Evolutionary conservation across 2,888 invertebrate genomes (phyloP).

Genomic region (Caenorhabditis sp.): DNA sequence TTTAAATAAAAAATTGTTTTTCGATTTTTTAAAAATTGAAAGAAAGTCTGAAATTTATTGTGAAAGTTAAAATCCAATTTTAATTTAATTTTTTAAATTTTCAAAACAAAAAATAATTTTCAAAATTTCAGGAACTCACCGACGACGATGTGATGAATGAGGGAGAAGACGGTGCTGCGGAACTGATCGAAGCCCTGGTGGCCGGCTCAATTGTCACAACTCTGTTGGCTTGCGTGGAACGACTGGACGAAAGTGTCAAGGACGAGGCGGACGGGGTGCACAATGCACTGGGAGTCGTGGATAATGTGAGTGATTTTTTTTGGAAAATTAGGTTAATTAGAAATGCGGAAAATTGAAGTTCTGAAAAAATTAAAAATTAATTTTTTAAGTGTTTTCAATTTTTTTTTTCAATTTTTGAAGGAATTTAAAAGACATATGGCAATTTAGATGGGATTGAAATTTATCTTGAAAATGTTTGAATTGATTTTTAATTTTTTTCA

Average conservation of each 20-base stretch:
- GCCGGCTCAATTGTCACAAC: constrained; percentile 93
- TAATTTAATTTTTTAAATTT: not conserved
- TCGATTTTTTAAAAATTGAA: not conserved
- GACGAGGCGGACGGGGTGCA: constrained; percentile 91
- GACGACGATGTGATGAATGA: constrained; percentile 92
- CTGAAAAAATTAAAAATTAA: not conserved
- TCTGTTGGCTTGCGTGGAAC: constrained; percentile 87
- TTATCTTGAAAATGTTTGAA: too few relatives aligned
- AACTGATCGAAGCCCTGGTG: constrained; percentile 91
- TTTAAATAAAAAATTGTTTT: too few relatives aligned
- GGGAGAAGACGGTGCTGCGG: constrained; percentile 87
- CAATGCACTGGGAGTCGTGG: constrained; percentile 93
- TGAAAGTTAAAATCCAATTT: too few relatives aligned
- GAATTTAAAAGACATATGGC: too few relatives aligned
- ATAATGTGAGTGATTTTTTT: constrained; percentile 93
- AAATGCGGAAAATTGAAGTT: not conserved
- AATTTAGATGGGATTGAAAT: too few relatives aligned
- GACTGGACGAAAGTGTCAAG: constrained; percentile 92
- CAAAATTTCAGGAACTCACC: constrained; percentile 89
- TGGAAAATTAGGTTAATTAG: too few relatives aligned
- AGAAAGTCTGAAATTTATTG: not conserved
- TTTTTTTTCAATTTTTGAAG: not conserved
- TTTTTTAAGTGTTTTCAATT: too few relatives aligned
- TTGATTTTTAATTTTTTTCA: not conserved
- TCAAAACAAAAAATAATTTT: not conserved